A percentile compares a stretch with the other conserved stretches of the same genome.
Conservation (phyloP, 2,113 vertebrate genomes). For the Aegypius monachus region DNA sequence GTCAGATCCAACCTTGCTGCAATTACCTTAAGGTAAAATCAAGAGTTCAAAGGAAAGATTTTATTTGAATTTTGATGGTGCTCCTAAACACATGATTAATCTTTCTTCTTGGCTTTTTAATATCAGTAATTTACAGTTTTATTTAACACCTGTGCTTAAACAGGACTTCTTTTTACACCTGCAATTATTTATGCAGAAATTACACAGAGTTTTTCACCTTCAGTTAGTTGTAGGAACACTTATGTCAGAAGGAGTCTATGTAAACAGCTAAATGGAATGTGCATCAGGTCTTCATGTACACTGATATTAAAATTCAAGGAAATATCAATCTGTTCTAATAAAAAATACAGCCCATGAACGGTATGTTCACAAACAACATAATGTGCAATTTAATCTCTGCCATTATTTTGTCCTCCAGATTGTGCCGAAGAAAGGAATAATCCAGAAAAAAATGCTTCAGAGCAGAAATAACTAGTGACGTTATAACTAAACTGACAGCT, state of each 20-base stretch:
- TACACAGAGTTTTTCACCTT: not conserved
- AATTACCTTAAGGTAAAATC: not conserved
- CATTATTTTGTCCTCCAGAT: not conserved
- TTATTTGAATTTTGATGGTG: not conserved
- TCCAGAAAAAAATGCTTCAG: not conserved
- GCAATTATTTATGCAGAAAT: not conserved
- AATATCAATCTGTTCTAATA: not conserved
- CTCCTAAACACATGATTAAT: not conserved
- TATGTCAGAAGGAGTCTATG: not conserved
- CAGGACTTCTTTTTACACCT: not conserved
- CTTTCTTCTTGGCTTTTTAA: not conserved
- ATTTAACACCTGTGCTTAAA: not conserved
- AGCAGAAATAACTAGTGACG: not conserved
- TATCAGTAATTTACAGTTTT: not conserved
- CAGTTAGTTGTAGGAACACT: not conserved
- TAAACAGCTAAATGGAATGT: not conserved
- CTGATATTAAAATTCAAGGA: not conserved
- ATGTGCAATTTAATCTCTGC: not conserved
- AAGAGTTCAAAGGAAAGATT: not conserved
- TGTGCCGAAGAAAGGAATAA: not conserved
- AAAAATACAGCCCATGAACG: not conserved
- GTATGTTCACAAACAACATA: not conserved
- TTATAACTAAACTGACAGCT: not conserved
- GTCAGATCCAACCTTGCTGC: not conserved
- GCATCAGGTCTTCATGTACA: not conserved